phyloP scores from a whole-genome alignment of 2,797 vertebrate genomes.

The Gouania willdenowi region DNA sequence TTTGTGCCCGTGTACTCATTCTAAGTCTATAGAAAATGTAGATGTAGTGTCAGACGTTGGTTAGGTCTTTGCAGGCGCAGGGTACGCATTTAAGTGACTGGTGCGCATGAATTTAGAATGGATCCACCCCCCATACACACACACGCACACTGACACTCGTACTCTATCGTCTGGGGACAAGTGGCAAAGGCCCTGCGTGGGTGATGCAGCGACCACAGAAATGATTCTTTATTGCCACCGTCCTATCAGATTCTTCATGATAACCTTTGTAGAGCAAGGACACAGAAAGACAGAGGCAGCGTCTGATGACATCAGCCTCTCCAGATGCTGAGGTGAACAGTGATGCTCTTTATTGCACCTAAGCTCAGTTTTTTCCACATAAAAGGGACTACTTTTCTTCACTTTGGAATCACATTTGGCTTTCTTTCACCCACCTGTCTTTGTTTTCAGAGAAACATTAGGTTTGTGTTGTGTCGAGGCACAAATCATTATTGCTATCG shows the following conservation, averaged over 20 bases:
- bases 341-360: constrained; percentile 42
- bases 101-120: too few species aligned
- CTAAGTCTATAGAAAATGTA: too few species aligned
- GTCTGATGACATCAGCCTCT: constrained; percentile 66
- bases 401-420: constrained; percentile 6
- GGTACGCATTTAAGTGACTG: too few species aligned
- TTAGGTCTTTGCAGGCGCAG: too few species aligned
- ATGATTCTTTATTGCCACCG: constrained; percentile 60
- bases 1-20: too few species aligned
- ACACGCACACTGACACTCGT: constrained; percentile 1
- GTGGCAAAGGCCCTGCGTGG: constrained; percentile 54
- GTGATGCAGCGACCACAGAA: constrained; percentile 47
- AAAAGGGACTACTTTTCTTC: constrained; percentile 4
- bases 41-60: too few species aligned
- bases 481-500: neutral
- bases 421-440: neutral
- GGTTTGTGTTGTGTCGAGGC: neutral
- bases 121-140: neutral
- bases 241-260: constrained; percentile 59
- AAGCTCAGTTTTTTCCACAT: constrained; percentile 24
- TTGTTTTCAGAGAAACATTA: neutral
- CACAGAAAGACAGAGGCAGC: constrained; percentile 55
- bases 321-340: constrained; percentile 37
- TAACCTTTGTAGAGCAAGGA: constrained; percentile 68
- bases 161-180: constrained; percentile 47